Evolutionary conservation across 2,113 vertebrate genomes (phyloP), one percentile per base, ranked within the genome.

Genomic region (Neogale vison): DNA sequence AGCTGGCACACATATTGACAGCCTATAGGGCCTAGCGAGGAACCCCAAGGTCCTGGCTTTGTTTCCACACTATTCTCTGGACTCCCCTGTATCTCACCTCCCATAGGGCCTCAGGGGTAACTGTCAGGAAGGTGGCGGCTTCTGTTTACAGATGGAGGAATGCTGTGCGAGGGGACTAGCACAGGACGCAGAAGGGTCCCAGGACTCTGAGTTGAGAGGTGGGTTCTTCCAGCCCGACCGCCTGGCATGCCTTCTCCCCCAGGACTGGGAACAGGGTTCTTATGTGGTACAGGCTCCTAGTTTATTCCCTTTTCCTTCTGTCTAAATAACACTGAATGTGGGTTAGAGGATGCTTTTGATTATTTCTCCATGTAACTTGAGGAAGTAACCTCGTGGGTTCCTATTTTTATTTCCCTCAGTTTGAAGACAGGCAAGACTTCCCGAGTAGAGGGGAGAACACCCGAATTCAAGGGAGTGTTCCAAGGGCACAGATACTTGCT

Each of bases 361-460:
- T 85, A 63, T 80, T 83, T 95, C 76, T 82, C n/a, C 42, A 13
- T 34, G 92, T 61, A 26, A 67, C 63, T 67, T 92, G 31, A 95
- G 83, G 86, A 36, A 74, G 0, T 59, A 81, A 95, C 82, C 20
- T 10, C 31, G 0, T n/a, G 72, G 3, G 42, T 63, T 71, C 80
- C 74, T 79, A 2, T 50, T 31, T 13, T 45, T 77, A 57, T 86
- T 93, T 52, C 80, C 14, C 12, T 74, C 39, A n/a, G 92, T 26
- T 29, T 71, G 97, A 95, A 97, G 84, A 12, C 20, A 0, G 80
- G 57, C 57, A 83, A 14, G 14, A 63, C 82, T 82, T 94, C 69
- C 45, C 18, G 1, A 91, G 80, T 18, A 0, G 90, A 71, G 80
- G 31, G 85, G 80, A 95, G 71, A 96, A 65, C 34, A 65, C 93